Evolutionary conservation across 2,797 vertebrate species (phyloP).

Genomic region (Rhinatrema bivittatum): DNA sequence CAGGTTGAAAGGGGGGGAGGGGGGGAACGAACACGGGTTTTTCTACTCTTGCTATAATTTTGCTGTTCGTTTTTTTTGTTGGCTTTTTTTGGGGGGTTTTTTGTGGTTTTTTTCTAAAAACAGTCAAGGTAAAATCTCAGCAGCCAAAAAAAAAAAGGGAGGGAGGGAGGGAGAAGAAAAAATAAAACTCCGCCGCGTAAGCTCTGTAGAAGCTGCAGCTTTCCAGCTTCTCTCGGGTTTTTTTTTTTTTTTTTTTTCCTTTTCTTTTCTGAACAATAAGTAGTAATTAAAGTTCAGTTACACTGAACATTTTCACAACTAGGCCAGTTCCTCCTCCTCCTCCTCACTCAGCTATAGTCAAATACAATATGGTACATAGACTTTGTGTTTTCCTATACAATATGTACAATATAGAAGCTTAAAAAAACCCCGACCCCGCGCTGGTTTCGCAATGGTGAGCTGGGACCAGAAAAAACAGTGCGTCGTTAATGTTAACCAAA

Average conservation of each 20-base stretch:
- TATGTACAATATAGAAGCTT: slow-evolving; percentile 56
- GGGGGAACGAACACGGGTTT: too few relatives aligned
- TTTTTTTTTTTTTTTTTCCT: slow-evolving; percentile 12
- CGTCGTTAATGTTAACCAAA: too few relatives aligned
- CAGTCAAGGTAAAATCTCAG: too few relatives aligned
- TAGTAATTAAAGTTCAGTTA: slow-evolving; percentile 20
- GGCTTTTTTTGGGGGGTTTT: too few relatives aligned
- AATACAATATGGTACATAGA: slow-evolving; percentile 59
- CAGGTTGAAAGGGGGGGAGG: too few relatives aligned
- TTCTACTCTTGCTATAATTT: too few relatives aligned
- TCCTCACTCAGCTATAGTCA: slow-evolving; percentile 31
- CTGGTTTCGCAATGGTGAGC: neutral
- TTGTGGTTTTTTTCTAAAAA: too few relatives aligned
- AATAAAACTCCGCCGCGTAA: neutral
- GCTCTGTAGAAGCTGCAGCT: too few relatives aligned
- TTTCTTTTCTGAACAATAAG: slow-evolving; percentile 20
- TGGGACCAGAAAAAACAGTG: too few relatives aligned
- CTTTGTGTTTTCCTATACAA: slow-evolving; percentile 52
- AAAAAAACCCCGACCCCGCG: neutral
- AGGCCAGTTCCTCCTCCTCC: slow-evolving; percentile 27
- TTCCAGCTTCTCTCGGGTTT: slow-evolving; percentile 1
- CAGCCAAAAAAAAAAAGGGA: neutral
- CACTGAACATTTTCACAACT: slow-evolving; percentile 19
- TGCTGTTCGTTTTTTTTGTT: too few relatives aligned
- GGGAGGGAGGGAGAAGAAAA: neutral